These are phyloP conservation scores for Rhyacophila evoluta DNA, from an alignment of 2,888 invertebrate genomes.

Conservation along the genomic window DNA sequence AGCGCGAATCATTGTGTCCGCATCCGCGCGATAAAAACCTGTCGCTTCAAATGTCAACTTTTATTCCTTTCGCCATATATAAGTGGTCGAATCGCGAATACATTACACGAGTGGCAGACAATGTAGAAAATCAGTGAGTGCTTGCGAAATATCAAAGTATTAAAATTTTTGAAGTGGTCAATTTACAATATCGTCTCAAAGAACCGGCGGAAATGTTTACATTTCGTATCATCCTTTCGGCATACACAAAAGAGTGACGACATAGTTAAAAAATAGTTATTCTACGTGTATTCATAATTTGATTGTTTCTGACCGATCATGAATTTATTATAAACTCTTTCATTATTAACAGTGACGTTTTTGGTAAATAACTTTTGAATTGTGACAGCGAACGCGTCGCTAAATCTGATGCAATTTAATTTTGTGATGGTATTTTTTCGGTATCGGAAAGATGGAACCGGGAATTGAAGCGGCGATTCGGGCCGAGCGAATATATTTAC, in stretches of 20 bases:
- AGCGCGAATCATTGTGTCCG: neutral
- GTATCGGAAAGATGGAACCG: neutral
- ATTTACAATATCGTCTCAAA: too few relatives aligned
- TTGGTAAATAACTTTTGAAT: too few relatives aligned
- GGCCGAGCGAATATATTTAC: constrained; percentile 23
- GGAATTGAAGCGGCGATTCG: neutral
- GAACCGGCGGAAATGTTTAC: neutral
- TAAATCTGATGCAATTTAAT: too few relatives aligned
- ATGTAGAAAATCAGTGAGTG: neutral
- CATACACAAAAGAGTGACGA: too few relatives aligned
- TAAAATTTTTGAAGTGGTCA: too few relatives aligned
- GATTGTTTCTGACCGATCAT: too few relatives aligned
- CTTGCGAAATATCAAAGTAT: too few relatives aligned
- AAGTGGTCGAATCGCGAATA: neutral
- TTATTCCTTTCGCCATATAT: neutral
- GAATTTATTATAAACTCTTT: too few relatives aligned
- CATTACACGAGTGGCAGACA: neutral
- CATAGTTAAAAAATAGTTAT: too few relatives aligned
- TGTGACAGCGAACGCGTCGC: too few relatives aligned
- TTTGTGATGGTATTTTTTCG: neutral
- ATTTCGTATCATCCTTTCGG: neutral
- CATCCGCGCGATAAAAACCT: neutral
- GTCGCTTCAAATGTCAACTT: neutral
- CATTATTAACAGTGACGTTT: too few relatives aligned
- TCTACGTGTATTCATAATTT: too few relatives aligned